A percentile compares a stretch with the other conserved stretches of the same genome.
Evolutionary conservation across 2,113 vertebrate genomes (phyloP).

Genomic region (Gadus chalcogrammus): DNA sequence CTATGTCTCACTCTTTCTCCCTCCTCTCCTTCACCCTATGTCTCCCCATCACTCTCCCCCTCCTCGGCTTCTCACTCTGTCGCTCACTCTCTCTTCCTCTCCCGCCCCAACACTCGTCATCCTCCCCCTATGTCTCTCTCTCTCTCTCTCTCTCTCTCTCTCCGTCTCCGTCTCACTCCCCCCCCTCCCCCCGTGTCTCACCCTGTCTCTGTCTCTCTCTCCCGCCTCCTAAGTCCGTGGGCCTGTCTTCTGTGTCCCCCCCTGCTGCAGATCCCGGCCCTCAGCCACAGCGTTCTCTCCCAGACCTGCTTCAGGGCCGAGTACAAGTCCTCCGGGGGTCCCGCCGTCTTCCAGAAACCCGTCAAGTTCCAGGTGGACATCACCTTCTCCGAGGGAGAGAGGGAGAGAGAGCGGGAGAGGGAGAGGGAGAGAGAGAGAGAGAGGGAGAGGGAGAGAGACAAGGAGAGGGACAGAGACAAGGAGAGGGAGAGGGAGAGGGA

Average conservation of each 20-base stretch:
- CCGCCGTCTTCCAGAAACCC: slow-evolving; percentile 93
- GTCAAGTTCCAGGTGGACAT: slow-evolving; percentile 94
- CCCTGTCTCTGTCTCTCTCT: slow-evolving; percentile 36
- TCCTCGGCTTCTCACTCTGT: too few species aligned
- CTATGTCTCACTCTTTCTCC: slow-evolving; percentile 29
- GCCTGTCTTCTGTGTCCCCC: slow-evolving; percentile 65
- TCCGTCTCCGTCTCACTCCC: slow-evolving; percentile 60
- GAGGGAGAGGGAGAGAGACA: slow-evolving; percentile 78
- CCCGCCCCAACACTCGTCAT: too few species aligned
- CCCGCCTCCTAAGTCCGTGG: slow-evolving; percentile 63
- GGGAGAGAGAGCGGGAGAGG: slow-evolving; percentile 75
- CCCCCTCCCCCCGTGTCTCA: slow-evolving; percentile 56
- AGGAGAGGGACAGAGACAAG: slow-evolving; percentile 62
- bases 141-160: slow-evolving; percentile 26
- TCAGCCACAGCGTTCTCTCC: slow-evolving; percentile 92
- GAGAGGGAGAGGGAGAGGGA: slow-evolving; percentile 74
- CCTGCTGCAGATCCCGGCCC: slow-evolving; percentile 82
- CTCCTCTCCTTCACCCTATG: too few species aligned
- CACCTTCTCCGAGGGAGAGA: slow-evolving; percentile 84
- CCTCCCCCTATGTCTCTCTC: background rate
- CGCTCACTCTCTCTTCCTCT: too few species aligned
- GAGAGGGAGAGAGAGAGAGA: slow-evolving; percentile 75
- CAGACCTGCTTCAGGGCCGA: slow-evolving; percentile 93
- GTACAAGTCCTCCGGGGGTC: slow-evolving; percentile 87
- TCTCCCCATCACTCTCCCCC: too few species aligned